These are phyloP conservation scores for Thymallus thymallus DNA, from an alignment of 2,113 vertebrate species.

Conservation along the genomic window DNA sequence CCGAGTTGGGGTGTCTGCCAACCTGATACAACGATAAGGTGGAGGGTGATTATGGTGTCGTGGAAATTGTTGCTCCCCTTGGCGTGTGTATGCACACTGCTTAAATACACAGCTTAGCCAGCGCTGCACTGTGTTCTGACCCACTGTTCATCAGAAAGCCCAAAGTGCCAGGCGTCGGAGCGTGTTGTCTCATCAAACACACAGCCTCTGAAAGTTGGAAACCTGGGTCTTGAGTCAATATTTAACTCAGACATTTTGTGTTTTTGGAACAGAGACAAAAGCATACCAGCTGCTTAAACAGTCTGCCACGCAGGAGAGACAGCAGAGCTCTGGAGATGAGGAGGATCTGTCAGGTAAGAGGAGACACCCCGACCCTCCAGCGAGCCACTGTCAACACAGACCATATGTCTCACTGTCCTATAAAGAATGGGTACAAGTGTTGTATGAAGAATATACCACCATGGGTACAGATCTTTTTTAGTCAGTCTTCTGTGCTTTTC, in stretches of 20 bases:
- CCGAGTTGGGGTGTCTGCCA: constrained; percentile 17
- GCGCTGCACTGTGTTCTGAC: constrained; percentile 50
- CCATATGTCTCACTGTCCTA: constrained; percentile 20
- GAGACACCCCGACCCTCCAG: constrained; percentile 22
- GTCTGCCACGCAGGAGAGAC: constrained; percentile 73
- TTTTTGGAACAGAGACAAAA: constrained; percentile 76
- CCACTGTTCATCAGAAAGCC: constrained; percentile 46
- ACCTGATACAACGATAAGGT: constrained; percentile 46
- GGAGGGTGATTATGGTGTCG: constrained; percentile 42
- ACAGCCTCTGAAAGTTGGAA: constrained; percentile 65
- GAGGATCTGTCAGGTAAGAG: constrained; percentile 69
- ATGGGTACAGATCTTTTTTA: not conserved
- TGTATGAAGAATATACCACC: not conserved
- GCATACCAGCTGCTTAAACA: constrained; percentile 86
- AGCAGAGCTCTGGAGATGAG: constrained; percentile 58
- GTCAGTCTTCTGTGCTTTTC: not conserved
- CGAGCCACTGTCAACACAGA: constrained; percentile 25
- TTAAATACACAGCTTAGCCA: constrained; percentile 70
- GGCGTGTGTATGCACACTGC: constrained; percentile 49
- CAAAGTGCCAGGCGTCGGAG: constrained; percentile 34
- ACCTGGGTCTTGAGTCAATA: constrained; percentile 71
- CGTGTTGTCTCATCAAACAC: constrained; percentile 35
- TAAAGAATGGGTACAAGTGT: not conserved
- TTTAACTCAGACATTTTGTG: constrained; percentile 64
- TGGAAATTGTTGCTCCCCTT: constrained; percentile 52